phyloP scores from a whole-genome alignment of 2,797 vertebrate species.

The Silurus aristotelis region DNA sequence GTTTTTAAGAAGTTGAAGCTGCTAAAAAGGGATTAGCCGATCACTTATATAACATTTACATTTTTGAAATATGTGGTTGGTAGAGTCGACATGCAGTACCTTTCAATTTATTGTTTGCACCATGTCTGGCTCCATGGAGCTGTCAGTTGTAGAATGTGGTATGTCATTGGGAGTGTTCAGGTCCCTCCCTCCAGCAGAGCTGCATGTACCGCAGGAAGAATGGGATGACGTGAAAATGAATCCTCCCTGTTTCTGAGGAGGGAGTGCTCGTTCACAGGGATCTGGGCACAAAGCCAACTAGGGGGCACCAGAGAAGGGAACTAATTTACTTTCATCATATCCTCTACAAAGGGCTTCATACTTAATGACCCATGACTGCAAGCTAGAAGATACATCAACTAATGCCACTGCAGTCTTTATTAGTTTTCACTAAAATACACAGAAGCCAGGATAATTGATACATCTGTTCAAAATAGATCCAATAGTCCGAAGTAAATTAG shows the following conservation, averaged over 20 bases:
- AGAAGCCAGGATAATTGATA: background rate
- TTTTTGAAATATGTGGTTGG: background rate
- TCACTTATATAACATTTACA: background rate
- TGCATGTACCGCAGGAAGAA: conserved; percentile 43
- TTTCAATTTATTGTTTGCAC: background rate
- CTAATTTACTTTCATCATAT: conserved; percentile 33
- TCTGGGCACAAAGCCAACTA: conserved; percentile 40
- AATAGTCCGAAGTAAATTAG: too few species aligned
- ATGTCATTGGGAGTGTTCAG: conserved; percentile 30
- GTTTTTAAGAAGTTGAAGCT: background rate
- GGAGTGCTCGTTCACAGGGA: conserved; percentile 36
- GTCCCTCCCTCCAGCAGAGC: conserved; percentile 31
- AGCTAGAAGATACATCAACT: conserved; percentile 20
- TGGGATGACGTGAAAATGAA: conserved; percentile 64
- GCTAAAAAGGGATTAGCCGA: background rate
- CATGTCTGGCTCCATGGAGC: background rate
- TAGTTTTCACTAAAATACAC: background rate
- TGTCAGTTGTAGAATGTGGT: conserved; percentile 43
- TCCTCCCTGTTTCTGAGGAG: conserved; percentile 54
- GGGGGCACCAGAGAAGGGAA: conserved; percentile 45
- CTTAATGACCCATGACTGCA: conserved; percentile 33
- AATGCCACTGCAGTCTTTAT: background rate
- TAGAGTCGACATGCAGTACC: background rate
- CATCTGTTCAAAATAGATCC: background rate
- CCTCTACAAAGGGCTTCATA: conserved; percentile 32